Base-by-base conservation (phyloP, 2,113 vertebrate genomes). In the Numenius arquata region DNA sequence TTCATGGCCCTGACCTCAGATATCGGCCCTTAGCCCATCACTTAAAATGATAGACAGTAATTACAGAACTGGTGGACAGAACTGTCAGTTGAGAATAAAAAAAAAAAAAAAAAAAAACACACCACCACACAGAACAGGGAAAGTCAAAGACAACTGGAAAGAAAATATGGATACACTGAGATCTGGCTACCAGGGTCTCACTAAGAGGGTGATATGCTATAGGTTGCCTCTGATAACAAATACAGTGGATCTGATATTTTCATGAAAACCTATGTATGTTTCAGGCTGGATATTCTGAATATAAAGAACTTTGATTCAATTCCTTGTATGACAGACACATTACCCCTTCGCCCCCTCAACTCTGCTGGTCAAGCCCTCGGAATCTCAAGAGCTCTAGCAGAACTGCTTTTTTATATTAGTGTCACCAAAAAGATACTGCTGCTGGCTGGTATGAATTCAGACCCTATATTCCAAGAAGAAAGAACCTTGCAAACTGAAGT, bases 1-100 rank as follows among this genome's bases (percentile, higher is more conserved):
- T 41, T 91, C 88, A 88, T 9, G 15, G 66, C 66, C 70, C 66
- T 94, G 95, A 96, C 96, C 94, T 96, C 94, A 95, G 72, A 89
- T 72, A 88, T 8, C 70, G 62, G 71, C 87, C 93, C 63, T 94
- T 85, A 95, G 85, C 78, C 88, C 91, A 94, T 95, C 87, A 94
- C 77, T 94, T 96, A 96, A 93, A 93, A 94, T 96, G 95, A 97
- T 81, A 88, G 96, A 96, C 96, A 96, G 91, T 97, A 97, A 96
- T 97, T 96, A 97, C 62, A 3, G 10, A 94, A 96, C 38, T 85
- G 91, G 52, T 48, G 62, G 91, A 93, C 94, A 93, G 84, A 93
- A 93, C 68, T 96, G 89, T 76, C 91, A 95, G 70, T 1, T 61
- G 48, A 91, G 58, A 1, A 5, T 17, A 74, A 78, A 59, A 73